Evolutionary conservation across 2,797 vertebrate species (phyloP), one percentile per base, ranked within the genome.

Genomic region (Melanotaenia maccullochi): DNA sequence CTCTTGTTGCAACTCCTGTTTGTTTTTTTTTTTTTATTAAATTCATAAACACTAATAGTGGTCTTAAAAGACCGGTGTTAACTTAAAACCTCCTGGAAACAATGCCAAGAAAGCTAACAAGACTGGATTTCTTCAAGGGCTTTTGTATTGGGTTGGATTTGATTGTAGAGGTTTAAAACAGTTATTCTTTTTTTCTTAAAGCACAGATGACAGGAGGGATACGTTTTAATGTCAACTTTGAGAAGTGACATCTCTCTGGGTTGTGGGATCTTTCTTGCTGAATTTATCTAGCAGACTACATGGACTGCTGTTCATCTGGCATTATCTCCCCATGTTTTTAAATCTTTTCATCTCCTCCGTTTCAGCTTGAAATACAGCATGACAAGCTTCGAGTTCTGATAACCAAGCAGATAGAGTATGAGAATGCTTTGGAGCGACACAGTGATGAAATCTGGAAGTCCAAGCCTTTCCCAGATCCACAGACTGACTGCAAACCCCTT

Each of bases 381-480:
- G 97, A 98, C 74, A 96, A 95, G 89, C 94, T 99, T 69, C 95
- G 95, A 65, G 91, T 87, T 67, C 93, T 97, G 71, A 98, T 99
- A 96, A 93, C 92, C 65, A 96, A 97, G 88, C 97, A 99, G 89
- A 96, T 97, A 18, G 80, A 96, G 36, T 99, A 98, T 79, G 97
- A 99, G 91, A 92, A 88, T 3, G 81, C 92, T 22, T 89, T 99
- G 79, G 97, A 97, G 69, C 95, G 96, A 38, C 93, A 91, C 30
- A 96, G 94, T 20, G 96, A 97, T 57, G 97, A 96, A 52, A 90
- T 94, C 55, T 93, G 95, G 92, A 94, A 89, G 71, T 95, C 95
- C 81, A 97, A 96, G 83, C 90, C 88, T 78, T 98, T 96, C 76
- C 97, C 97, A 0, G 97, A 98, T 71, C 96, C 96, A 0, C 32